Conservation (phyloP, 2,797 vertebrate species). For the Leptodactylus fallax region DNA sequence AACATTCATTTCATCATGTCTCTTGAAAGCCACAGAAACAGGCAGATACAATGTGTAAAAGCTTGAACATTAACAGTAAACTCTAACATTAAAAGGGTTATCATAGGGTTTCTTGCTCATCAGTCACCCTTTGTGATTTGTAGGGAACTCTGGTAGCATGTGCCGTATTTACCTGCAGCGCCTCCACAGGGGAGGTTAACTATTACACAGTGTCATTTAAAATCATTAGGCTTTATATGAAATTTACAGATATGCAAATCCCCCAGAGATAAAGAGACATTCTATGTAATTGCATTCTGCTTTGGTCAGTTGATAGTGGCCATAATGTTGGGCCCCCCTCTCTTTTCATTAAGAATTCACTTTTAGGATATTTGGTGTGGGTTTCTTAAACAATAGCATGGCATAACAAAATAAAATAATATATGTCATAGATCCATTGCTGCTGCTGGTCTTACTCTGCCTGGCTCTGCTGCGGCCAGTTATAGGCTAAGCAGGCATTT, state of each 20-base stretch:
- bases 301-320: too few relatives aligned
- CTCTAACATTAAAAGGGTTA: background rate
- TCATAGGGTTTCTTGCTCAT: background rate
- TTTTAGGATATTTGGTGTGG: too few relatives aligned
- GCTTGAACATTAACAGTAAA: background rate
- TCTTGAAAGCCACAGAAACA: background rate
- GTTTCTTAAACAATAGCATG: too few relatives aligned
- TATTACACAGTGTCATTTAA: background rate
- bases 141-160: background rate
- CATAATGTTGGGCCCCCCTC: too few relatives aligned
- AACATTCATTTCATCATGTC: conserved; percentile 67
- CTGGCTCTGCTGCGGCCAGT: too few relatives aligned
- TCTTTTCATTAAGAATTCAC: too few relatives aligned
- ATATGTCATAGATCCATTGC: too few relatives aligned
- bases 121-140: background rate
- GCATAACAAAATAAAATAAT: too few relatives aligned
- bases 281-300: too few relatives aligned
- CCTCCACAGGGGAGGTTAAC: background rate
- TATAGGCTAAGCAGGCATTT: too few relatives aligned
- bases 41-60: background rate
- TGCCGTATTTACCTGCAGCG: background rate
- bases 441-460: too few relatives aligned
- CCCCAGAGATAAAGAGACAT: too few relatives aligned
- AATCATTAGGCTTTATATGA: background rate
- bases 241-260: background rate